These are phyloP conservation scores for Acanthococcus lagerstroemiae DNA, from an alignment of 2,888 invertebrate species.

Conservation along the genomic window DNA sequence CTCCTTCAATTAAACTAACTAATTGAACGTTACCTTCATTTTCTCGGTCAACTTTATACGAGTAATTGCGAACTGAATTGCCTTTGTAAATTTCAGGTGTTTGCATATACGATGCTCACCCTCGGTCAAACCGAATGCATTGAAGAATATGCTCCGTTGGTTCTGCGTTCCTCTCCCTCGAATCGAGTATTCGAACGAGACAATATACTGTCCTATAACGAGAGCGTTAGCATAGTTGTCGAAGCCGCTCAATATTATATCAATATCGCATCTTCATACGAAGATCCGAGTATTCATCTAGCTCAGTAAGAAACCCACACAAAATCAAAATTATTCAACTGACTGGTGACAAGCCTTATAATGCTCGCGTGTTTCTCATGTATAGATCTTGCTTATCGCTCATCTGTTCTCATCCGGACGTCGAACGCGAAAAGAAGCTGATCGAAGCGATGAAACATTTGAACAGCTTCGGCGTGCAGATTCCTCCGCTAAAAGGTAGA, in stretches of 20 bases:
- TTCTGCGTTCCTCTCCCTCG: background rate
- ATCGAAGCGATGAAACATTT: slow-evolving; percentile 15
- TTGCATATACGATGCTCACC: slow-evolving; percentile 13
- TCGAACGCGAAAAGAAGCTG: slow-evolving; percentile 16
- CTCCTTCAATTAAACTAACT: background rate
- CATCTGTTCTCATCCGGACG: slow-evolving; percentile 6
- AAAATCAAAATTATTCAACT: too few species aligned
- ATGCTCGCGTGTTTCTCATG: background rate
- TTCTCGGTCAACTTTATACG: too few species aligned
- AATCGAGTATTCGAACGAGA: background rate
- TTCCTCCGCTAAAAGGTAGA: slow-evolving; percentile 3
- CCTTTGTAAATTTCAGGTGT: background rate
- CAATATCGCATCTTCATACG: slow-evolving; percentile 14
- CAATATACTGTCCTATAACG: background rate
- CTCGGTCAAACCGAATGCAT: slow-evolving; percentile 8
- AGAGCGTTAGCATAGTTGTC: slow-evolving; percentile 13
- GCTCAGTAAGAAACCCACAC: slow-evolving; percentile 26
- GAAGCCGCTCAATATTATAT: slow-evolving; percentile 25
- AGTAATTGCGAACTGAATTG: background rate
- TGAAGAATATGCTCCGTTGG: slow-evolving; percentile 16
- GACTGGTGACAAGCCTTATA: background rate
- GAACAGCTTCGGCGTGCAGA: slow-evolving; percentile 11
- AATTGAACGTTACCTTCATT: too few species aligned
- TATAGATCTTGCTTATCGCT: slow-evolving; percentile 10
- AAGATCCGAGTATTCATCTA: slow-evolving; percentile 13